Conservation (phyloP, 1,140 invertebrate genomes). For the Drosophila saltans region DNA sequence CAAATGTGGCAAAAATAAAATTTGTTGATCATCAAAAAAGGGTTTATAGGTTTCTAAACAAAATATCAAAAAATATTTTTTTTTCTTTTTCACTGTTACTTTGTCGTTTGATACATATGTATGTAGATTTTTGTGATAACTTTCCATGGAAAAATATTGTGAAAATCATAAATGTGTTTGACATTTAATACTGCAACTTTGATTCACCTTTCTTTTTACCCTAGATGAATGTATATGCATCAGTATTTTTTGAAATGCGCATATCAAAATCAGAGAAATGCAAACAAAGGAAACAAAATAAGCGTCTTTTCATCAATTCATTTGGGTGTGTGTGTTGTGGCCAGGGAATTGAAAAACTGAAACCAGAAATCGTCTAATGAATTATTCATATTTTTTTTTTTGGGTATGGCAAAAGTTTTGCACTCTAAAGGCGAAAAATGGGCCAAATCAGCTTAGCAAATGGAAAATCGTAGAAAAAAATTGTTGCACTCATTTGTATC, state of each 20-base stretch:
- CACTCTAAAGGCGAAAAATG: constrained; percentile 3
- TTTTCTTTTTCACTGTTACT: not conserved
- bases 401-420: constrained; percentile 40
- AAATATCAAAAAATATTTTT: not conserved
- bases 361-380: constrained; percentile 65
- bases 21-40: too few relatives aligned
- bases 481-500: constrained; percentile 79
- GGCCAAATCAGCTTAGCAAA: constrained; percentile 71
- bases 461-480: constrained; percentile 74
- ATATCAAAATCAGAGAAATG: constrained; percentile 60
- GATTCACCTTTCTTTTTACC: not conserved
- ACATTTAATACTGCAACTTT: not conserved
- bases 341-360: constrained; percentile 41
- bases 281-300: constrained; percentile 68
- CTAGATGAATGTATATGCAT: too few relatives aligned
- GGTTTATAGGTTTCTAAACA: too few relatives aligned
- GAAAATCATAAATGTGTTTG: not conserved
- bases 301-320: constrained; percentile 73
- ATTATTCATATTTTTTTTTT: constrained; percentile 73
- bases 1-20: too few relatives aligned
- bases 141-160: not conserved
- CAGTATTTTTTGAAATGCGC: constrained; percentile 41
- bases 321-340: constrained; percentile 46
- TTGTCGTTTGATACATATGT: not conserved
- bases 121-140: not conserved